Conservation (phyloP, 2,888 invertebrate genomes). For the Drosophila fulvimacula region DNA sequence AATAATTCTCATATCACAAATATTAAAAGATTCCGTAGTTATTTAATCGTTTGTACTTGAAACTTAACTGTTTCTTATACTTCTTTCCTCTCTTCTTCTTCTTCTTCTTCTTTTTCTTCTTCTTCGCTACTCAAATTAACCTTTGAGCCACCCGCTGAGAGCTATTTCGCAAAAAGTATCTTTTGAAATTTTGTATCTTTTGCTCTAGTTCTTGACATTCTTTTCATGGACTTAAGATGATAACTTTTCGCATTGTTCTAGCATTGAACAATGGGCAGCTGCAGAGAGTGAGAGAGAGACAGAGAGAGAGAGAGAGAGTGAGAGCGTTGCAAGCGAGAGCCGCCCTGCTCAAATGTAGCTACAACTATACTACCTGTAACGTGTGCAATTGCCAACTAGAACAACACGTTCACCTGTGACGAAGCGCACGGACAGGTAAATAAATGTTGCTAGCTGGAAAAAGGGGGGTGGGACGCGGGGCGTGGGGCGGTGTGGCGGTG, state of each 20-base stretch:
- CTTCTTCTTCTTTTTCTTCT: neutral
- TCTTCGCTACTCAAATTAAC: neutral
- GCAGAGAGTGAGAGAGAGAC: neutral
- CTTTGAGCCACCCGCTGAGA: conserved; percentile 1
- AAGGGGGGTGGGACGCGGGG: neutral
- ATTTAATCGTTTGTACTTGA: conserved; percentile 2
- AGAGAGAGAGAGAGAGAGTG: neutral
- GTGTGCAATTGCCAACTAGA: conserved; percentile 79
- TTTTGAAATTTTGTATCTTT: conserved; percentile 17
- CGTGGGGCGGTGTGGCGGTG: neutral
- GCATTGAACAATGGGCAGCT: conserved; percentile 23
- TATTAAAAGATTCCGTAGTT: neutral
- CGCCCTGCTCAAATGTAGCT: conserved; percentile 25
- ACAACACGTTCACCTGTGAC: conserved; percentile 77
- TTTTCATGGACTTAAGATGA: conserved; percentile 21
- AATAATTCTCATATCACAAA: neutral
- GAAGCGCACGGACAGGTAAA: conserved; percentile 61
- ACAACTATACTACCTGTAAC: conserved; percentile 49
- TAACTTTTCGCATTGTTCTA: conserved; percentile 29
- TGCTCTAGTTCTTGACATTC: conserved; percentile 11
- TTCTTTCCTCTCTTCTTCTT: neutral
- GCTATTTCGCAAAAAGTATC: conserved; percentile 11
- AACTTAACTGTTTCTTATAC: neutral
- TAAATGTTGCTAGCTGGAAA: conserved; percentile 28
- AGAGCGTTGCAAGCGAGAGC: neutral